Evolutionary conservation across 2,888 invertebrate species (phyloP), one percentile per base, ranked within the genome.

Genomic region (Branchellion lobata): DNA sequence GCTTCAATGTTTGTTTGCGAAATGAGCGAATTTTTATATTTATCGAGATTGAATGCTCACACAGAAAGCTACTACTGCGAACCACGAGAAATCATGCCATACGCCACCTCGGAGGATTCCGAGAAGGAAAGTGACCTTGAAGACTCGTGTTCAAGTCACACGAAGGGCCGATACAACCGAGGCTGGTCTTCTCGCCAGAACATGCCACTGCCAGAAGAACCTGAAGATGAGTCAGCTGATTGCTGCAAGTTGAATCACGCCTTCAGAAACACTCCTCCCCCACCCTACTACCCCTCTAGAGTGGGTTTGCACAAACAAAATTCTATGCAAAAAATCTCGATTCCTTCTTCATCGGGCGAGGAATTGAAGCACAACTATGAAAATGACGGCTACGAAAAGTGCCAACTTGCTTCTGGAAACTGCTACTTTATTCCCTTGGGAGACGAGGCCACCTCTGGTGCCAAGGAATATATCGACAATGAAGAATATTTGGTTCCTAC

Each of bases 91-190:
- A 31, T 78, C 18, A 33, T 68, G 65, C 78, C 78, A n/a, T 78
- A 78, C 29, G 65, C 78, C 24, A 78, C 78, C 0, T 78, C 78
- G 1, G 78, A 78, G 29, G 78, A 78, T 40, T 78, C 78, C 5
- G 78, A 78, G n/a, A 78, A 68, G 78, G 78, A 78, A 33, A 78
- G 78, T 29, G 78, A 78, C 57, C 24, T 61, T 0, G 77, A 65
- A 8, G 69, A 69, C 34, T 11, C 3, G n/a, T 3, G 3, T 18
- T 24, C 21, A 57, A n/a, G 61, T n/a, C 24, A 57, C 61, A 5
- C 14, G 8, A 40, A 14, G 40, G 40, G 40, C 14, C 5, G 40
- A 14, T 40, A 40, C 40, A 40, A 40, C 14, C 61, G 61, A 57
- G 24, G 61, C 24, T 57, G 61, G 61, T 3, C 24, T 57, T 57